Conservation (phyloP, 2,888 invertebrate genomes). For the Ariolimax columbianus region DNA sequence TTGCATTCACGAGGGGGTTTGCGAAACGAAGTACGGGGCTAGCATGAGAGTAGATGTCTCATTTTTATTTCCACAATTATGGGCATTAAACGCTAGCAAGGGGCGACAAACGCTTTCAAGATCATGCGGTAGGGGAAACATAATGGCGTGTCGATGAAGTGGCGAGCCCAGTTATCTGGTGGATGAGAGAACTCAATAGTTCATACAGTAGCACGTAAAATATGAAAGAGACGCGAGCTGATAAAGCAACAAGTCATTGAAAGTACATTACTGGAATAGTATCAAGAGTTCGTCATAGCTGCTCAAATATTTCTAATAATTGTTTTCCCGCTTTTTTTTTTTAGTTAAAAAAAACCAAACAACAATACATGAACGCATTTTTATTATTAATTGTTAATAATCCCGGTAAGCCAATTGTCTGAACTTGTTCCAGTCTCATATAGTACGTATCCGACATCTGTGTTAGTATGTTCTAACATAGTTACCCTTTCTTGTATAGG, state of each 20-base stretch:
- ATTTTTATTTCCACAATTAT: slow-evolving; percentile 32
- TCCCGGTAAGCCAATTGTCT: too few relatives aligned
- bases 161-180: not conserved
- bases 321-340: too few relatives aligned
- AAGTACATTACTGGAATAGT: not conserved
- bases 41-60: slow-evolving; percentile 6
- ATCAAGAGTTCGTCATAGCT: too few relatives aligned
- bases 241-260: not conserved
- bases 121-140: not conserved
- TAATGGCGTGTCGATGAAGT: slow-evolving; percentile 6
- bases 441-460: too few relatives aligned
- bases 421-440: too few relatives aligned
- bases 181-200: not conserved
- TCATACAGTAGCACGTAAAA: not conserved
- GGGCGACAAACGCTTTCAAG: slow-evolving; percentile 14
- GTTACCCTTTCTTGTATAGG: too few relatives aligned
- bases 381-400: too few relatives aligned
- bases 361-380: too few relatives aligned
- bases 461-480: too few relatives aligned
- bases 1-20: slow-evolving; percentile 21
- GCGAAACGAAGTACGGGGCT: slow-evolving; percentile 2
- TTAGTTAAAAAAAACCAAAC: too few relatives aligned
- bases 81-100: slow-evolving; percentile 23
- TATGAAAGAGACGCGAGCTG: not conserved
- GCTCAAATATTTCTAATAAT: too few relatives aligned